Conservation (phyloP, 1,140 invertebrate species). For the Plutomurus gul region DNA sequence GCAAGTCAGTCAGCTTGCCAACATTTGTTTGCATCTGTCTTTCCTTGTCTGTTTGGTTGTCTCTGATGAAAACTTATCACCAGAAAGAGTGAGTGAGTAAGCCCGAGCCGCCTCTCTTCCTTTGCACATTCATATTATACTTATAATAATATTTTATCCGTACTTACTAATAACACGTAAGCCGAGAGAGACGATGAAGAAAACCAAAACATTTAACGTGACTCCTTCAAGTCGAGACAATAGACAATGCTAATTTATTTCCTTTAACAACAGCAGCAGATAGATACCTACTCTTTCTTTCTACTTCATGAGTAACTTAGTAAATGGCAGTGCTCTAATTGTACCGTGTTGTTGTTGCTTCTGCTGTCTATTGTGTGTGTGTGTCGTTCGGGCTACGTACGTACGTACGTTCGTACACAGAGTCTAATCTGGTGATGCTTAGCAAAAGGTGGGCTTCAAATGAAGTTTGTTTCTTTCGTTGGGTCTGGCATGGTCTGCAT, state of each 20-base stretch:
- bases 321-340: too few relatives aligned
- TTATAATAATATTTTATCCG: background rate
- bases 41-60: background rate
- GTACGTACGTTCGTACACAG: too few relatives aligned
- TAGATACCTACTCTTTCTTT: too few relatives aligned
- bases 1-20: background rate
- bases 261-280: background rate
- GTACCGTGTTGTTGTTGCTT: too few relatives aligned
- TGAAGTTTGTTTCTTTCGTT: background rate
- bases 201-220: background rate
- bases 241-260: constrained; percentile 30
- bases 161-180: background rate
- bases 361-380: too few relatives aligned
- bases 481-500: background rate
- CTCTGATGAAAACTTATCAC: background rate
- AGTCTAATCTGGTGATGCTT: background rate
- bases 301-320: too few relatives aligned
- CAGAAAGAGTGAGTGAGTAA: background rate
- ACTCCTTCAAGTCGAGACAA: constrained; percentile 23
- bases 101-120: too few relatives aligned
- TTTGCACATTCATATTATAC: background rate
- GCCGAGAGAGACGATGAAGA: background rate
- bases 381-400: too few relatives aligned
- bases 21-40: background rate
- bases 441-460: background rate